These are phyloP conservation scores for Drosophila peninsularis DNA, from an alignment of 2,888 invertebrate species.

Conservation along the genomic window DNA sequence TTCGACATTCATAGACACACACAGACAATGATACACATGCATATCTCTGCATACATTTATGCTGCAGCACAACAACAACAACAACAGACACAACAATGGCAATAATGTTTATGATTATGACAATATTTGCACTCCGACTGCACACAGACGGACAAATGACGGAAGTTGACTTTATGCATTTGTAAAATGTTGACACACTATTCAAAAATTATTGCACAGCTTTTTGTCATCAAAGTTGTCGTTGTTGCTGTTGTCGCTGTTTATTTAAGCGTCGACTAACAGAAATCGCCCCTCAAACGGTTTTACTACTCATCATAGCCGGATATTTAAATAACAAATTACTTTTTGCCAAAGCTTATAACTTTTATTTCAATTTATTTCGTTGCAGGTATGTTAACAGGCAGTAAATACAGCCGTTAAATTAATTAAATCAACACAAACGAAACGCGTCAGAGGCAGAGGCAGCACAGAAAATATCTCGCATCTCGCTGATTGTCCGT, in stretches of 20 bases:
- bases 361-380: conserved; percentile 47
- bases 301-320: conserved; percentile 31
- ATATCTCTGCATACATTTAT: conserved; percentile 37
- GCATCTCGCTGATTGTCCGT: background rate
- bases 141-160: conserved; percentile 51
- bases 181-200: conserved; percentile 77
- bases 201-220: conserved; percentile 78
- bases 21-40: conserved; percentile 10
- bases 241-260: conserved; percentile 23
- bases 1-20: conserved; percentile 26
- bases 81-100: conserved; percentile 52
- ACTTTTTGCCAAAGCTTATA: conserved; percentile 31
- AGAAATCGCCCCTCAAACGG: conserved; percentile 40
- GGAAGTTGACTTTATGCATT: conserved; percentile 80
- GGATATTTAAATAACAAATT: conserved; percentile 52
- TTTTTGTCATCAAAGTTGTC: conserved; percentile 52
- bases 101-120: conserved; percentile 77
- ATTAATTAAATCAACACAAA: conserved; percentile 54
- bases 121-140: conserved; percentile 70
- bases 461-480: conserved; percentile 15
- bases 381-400: conserved; percentile 67
- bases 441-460: conserved; percentile 8
- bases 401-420: conserved; percentile 51
- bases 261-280: conserved; percentile 43
- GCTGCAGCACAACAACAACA: conserved; percentile 43